phyloP scores from a whole-genome alignment of 2,888 invertebrate genomes.

The Polydrusus pterygomalis region DNA sequence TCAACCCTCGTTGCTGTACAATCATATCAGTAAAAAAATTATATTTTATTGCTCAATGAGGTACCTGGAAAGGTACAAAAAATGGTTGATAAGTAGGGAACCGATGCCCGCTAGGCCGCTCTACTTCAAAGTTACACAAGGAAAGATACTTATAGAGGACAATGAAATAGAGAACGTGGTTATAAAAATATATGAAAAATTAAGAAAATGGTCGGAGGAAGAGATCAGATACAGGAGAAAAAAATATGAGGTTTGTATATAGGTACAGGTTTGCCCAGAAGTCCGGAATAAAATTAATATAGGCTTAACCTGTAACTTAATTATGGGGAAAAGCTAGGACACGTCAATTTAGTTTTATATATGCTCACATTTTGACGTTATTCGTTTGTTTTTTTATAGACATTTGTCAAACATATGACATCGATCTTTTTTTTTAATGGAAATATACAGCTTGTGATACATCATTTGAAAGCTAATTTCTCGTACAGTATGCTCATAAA shows the following conservation, averaged over 20 bases:
- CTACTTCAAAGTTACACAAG: slow-evolving; percentile 46
- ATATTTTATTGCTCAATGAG: slow-evolving; percentile 59
- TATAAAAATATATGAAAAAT: slow-evolving; percentile 54
- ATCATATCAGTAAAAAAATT: slow-evolving; percentile 53
- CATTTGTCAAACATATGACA: too few species aligned
- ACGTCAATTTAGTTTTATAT: too few species aligned
- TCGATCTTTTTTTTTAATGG: too few species aligned
- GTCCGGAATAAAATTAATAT: too few species aligned
- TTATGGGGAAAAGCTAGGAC: too few species aligned
- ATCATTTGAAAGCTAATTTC: too few species aligned
- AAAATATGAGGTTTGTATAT: slow-evolving; percentile 56
- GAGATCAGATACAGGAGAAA: slow-evolving; percentile 56
- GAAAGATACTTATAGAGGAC: slow-evolving; percentile 49
- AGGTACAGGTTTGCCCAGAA: too few species aligned
- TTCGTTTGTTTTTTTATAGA: too few species aligned
- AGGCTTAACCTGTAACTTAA: too few species aligned
- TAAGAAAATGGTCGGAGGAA: slow-evolving; percentile 57
- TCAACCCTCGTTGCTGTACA: slow-evolving; percentile 56
- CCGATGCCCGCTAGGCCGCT: slow-evolving; percentile 58
- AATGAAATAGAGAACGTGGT: slow-evolving; percentile 54
- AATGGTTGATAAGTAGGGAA: slow-evolving; percentile 60
- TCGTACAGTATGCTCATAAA: too few species aligned
- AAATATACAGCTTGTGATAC: too few species aligned
- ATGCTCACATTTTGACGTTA: too few species aligned
- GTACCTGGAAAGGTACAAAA: slow-evolving; percentile 53